Conservation (phyloP, 2,888 invertebrate species). For the Lithophane leautieri region DNA sequence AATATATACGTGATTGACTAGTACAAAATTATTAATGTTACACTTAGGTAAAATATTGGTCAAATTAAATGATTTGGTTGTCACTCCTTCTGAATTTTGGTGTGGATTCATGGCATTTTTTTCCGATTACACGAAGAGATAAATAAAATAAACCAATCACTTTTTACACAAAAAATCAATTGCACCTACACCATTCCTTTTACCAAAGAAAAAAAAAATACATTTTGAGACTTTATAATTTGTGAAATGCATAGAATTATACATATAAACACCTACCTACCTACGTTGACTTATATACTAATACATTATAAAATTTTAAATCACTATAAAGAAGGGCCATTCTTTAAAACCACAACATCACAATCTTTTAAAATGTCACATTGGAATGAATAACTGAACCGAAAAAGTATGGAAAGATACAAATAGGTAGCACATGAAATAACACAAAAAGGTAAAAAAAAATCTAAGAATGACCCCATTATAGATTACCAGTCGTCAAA, state of each 20-base stretch:
- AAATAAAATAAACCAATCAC: slow-evolving; percentile 1
- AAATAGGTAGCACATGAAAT: slow-evolving; percentile 7
- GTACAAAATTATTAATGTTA: slow-evolving; percentile 25
- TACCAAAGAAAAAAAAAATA: slow-evolving; percentile 7
- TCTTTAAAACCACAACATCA: neutral
- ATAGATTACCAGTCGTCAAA: neutral
- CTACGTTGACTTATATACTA: slow-evolving; percentile 21
- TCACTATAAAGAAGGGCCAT: neutral
- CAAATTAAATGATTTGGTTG: neutral
- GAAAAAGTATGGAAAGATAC: neutral
- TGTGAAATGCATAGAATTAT: slow-evolving; percentile 42
- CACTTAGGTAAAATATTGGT: slow-evolving; percentile 3
- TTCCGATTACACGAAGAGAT: neutral
- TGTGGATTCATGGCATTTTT: neutral
- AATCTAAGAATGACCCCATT: neutral
- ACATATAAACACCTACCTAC: slow-evolving; percentile 22
- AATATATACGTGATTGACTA: slow-evolving; percentile 36
- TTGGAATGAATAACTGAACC: slow-evolving; percentile 29
- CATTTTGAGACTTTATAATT: slow-evolving; percentile 15
- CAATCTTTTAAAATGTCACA: slow-evolving; percentile 11
- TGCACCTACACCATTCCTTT: slow-evolving; percentile 49
- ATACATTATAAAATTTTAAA: slow-evolving; percentile 1
- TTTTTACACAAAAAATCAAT: slow-evolving; percentile 1
- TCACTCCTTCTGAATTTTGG: slow-evolving; percentile 3
- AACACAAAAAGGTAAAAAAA: neutral